Evolutionary conservation across 2,113 vertebrate species (phyloP).

Genomic region (Pedetes capensis): DNA sequence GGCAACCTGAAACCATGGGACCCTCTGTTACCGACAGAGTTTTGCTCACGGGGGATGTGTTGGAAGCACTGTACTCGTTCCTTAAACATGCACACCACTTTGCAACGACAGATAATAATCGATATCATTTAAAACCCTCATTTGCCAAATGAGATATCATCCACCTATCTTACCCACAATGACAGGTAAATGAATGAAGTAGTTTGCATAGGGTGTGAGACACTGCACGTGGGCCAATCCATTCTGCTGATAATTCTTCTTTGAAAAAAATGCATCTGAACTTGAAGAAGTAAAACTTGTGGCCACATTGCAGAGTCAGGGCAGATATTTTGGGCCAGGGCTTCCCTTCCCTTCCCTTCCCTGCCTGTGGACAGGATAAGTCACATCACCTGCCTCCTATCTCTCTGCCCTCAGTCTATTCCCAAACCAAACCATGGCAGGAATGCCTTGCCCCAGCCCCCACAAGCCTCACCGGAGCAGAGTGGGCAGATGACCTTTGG

Average conservation of each 20-base stretch:
- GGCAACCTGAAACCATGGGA: neutral
- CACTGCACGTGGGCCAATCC: neutral
- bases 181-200: neutral
- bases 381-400: neutral
- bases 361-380: neutral
- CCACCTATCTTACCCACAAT: neutral
- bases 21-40: too few species aligned
- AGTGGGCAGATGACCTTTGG: neutral
- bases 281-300: neutral
- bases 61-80: neutral
- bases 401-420: neutral
- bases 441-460: neutral
- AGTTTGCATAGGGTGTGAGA: neutral
- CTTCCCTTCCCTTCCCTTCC: fast-evolving
- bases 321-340: neutral
- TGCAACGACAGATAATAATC: neutral
- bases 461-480: neutral
- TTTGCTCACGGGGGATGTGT: neutral
- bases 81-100: neutral
- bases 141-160: neutral
- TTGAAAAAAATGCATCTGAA: neutral
- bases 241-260: neutral
- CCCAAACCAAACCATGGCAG: neutral
- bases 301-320: neutral
- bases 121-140: neutral